Evolutionary conservation across 2,113 vertebrate species (phyloP), one percentile per base, ranked within the genome.

Genomic region (Catharus fuscescens): DNA sequence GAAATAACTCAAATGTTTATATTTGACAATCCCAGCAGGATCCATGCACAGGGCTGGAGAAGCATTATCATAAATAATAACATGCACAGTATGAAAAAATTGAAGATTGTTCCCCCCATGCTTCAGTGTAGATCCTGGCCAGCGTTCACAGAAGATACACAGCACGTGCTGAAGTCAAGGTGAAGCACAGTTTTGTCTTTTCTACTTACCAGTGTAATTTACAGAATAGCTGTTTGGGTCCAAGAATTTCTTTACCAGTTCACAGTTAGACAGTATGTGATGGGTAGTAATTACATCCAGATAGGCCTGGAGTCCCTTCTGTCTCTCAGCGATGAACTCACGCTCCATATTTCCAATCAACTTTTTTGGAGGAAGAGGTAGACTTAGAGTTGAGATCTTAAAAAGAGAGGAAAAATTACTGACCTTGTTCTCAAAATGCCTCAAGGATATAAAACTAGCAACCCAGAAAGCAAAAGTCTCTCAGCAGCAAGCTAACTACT

Each of bases 331-430:
- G 14, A 99, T 99, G 96, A 99, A 99, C 96, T 99, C 99, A 44
- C 99, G 98, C 71, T 99, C 99, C 99, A 99, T 99, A 97, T 99
- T 99, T 62, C 99, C 99, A 54, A 99, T 98, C 90, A 99, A 92
- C 92, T 99, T 99, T 98, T 99, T 99, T 53, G 99, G 99, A 94
- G 99, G 99, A 94, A 99, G 99, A 95, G 99, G 98, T 97, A 99
- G 98, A 95, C 97, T 98, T 93, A 99, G 96, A 82, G 99, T 97
- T 76, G 99, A 98, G 88, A 99, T 98, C 99, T 99, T 96, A 40
- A 92, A 93, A 84, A 94, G 70, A 97, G 48, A 96, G n/a, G 54
- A 76, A 79, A 96, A 91, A 76, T 45, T 76, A 86, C 25, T 45
- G 62, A 19, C 16, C 40, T 74, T 52, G 66, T 18, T 92, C 14